Evolutionary conservation across 35 echinoderm and acorn worm genomes (phyloP), one percentile per base, ranked within the genome.

Genomic region (Anneissia japonica): DNA sequence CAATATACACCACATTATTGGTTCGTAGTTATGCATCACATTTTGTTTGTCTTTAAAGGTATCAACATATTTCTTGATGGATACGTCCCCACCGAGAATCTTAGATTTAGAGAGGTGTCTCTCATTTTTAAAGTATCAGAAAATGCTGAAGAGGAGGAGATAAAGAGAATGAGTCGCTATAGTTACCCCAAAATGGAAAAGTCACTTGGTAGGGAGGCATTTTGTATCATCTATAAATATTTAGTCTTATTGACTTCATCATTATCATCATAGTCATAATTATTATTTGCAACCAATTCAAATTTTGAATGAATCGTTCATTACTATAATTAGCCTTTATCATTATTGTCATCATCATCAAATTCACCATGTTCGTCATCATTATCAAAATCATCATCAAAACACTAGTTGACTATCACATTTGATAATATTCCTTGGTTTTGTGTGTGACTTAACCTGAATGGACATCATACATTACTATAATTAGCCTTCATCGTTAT

Each of bases 41-140:
- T n/a, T n/a, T n/a, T 75, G 3, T 55, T 34, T 45, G 12, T 89
- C 12, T 35, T 77, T 45, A 0, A 79, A 97, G 94, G 94, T 74
- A 97, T 97, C 85, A 97, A 97, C 80, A 97, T 97, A 23, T 97
- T 97, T 41, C 81, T 97, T 35, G 94, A 97, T 83, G 94, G 94
- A n/a, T 97, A 84, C 35, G 94, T 97, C 5, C 91, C 94, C 41
- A 97, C 94, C 31, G 94, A 97, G 39, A 97, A 97, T 78, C 73
- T 97, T 45, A 84, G 94, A 64, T 97, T 97, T 82, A 41, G 94
- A 77, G 94, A 97, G 74, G 90, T 88, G 1, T 97, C 94, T 0
- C 87, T 97, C 10, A 81, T 89, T 85, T 93, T 97, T 91, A 97
- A 97, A 79, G 91, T 97, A 3, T 90, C 94, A 4, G 91, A 97